Evolutionary conservation across 1,140 invertebrate genomes (phyloP).

Genomic region (Potamilus streckersoni): DNA sequence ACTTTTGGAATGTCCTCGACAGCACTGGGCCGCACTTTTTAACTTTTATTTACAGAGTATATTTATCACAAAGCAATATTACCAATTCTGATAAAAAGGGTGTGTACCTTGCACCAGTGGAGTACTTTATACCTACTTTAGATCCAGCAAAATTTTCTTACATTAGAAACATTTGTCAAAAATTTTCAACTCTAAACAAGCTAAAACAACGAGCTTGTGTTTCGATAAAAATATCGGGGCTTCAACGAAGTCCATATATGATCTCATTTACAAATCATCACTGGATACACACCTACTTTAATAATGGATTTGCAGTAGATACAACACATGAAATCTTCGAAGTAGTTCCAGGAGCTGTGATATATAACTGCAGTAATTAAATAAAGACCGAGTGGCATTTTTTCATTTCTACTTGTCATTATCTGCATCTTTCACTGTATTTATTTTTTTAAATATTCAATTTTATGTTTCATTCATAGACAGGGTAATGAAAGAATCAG

Average conservation of each 20-base stretch:
- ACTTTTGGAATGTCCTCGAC: conserved; percentile 55
- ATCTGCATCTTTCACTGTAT: no score
- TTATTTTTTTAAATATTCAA: no score
- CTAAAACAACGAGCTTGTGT: conserved; percentile 42
- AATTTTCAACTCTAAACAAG: conserved; percentile 27
- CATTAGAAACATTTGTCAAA: conserved; percentile 33
- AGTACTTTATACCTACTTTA: conserved; percentile 53
- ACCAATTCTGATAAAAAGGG: conserved; percentile 22
- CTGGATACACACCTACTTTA: conserved; percentile 55
- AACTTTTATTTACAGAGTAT: conserved; percentile 41
- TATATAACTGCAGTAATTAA: no score
- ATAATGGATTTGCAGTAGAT: not conserved
- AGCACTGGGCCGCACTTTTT: conserved; percentile 57
- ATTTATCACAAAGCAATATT: conserved; percentile 6
- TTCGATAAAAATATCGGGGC: conserved; percentile 37
- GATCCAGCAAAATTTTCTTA: conserved; percentile 45
- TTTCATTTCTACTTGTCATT: no score
- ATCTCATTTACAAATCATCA: conserved; percentile 53
- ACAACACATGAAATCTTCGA: no score
- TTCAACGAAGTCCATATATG: conserved; percentile 20
- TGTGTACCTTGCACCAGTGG: conserved; percentile 45
- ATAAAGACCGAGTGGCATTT: no score
- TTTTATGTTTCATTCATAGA: no score
- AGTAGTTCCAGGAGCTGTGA: no score
- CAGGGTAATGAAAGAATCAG: no score